Evolutionary conservation across 2,888 invertebrate genomes (phyloP).

Genomic region (Cyaniris semiargus): DNA sequence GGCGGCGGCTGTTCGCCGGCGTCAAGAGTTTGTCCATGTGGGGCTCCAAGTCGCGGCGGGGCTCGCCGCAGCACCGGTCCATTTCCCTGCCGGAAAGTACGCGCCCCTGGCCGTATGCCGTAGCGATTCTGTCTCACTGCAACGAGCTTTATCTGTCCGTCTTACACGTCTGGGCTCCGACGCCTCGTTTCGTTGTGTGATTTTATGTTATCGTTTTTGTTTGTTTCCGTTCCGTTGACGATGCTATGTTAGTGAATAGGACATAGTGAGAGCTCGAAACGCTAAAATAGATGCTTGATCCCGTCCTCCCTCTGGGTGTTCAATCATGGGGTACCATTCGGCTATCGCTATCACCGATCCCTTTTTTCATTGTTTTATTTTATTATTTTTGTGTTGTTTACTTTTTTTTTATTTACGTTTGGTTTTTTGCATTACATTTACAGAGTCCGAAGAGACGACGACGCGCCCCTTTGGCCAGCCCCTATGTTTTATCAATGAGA

Average conservation of each 20-base stretch:
- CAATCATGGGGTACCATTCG: constrained; percentile 49
- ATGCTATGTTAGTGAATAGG: constrained; percentile 72
- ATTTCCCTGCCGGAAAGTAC: constrained; percentile 94
- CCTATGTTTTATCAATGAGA: constrained; percentile 83
- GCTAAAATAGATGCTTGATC: constrained; percentile 70
- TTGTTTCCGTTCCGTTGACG: constrained; percentile 58
- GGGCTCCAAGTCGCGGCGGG: constrained; percentile 84
- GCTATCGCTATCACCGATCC: constrained; percentile 38
- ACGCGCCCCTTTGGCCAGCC: constrained; percentile 90
- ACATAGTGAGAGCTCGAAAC: constrained; percentile 69
- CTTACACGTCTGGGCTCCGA: constrained; percentile 61
- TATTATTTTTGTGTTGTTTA: constrained; percentile 47
- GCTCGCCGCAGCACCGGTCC: constrained; percentile 89
- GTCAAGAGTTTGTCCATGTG: constrained; percentile 89
- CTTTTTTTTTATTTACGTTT: constrained; percentile 47
- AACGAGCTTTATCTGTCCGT: constrained; percentile 75
- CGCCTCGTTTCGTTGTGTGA: constrained; percentile 72
- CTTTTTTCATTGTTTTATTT: constrained; percentile 44
- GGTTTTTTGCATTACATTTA: constrained; percentile 66
- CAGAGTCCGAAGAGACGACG: constrained; percentile 80
- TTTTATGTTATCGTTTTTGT: constrained; percentile 60
- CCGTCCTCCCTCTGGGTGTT: constrained; percentile 61
- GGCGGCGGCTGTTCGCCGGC: constrained; percentile 89
- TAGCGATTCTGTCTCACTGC: constrained; percentile 72
- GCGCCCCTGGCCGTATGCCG: constrained; percentile 66